These are phyloP conservation scores for Lycia hirtaria DNA, from an alignment of 2,888 invertebrate species.

Conservation along the genomic window DNA sequence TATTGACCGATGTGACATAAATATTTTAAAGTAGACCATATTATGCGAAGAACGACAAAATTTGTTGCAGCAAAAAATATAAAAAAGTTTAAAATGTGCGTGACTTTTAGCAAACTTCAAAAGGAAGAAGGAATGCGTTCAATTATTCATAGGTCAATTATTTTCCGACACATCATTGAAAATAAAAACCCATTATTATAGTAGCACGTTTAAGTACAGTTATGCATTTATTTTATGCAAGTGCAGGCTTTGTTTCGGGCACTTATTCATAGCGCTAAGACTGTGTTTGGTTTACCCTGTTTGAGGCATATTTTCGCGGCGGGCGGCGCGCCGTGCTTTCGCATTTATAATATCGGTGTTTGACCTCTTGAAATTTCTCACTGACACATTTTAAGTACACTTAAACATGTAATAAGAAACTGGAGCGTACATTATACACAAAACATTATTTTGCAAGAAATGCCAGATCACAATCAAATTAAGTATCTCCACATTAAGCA, in stretches of 20 bases:
- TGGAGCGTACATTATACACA: slow-evolving; percentile 16
- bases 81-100: slow-evolving; percentile 2
- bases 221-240: slow-evolving; percentile 63
- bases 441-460: slow-evolving; percentile 40
- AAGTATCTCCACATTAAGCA: slow-evolving; percentile 66
- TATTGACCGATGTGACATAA: not conserved
- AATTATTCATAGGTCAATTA: slow-evolving; percentile 59
- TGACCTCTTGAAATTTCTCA: slow-evolving; percentile 72
- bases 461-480: slow-evolving; percentile 50
- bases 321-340: slow-evolving; percentile 74
- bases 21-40: not conserved
- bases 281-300: slow-evolving; percentile 70
- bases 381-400: slow-evolving; percentile 60
- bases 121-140: slow-evolving; percentile 44
- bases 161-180: slow-evolving; percentile 52
- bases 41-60: not conserved
- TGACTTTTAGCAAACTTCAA: slow-evolving; percentile 23
- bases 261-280: slow-evolving; percentile 67
- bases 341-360: slow-evolving; percentile 78
- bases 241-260: slow-evolving; percentile 63
- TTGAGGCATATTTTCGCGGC: slow-evolving; percentile 76
- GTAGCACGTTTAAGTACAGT: slow-evolving; percentile 31
- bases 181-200: slow-evolving; percentile 51
- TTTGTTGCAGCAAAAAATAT: not conserved
- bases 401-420: slow-evolving; percentile 35